Base-by-base conservation (phyloP, 2,113 vertebrate species). In the Hyaena hyaena region DNA sequence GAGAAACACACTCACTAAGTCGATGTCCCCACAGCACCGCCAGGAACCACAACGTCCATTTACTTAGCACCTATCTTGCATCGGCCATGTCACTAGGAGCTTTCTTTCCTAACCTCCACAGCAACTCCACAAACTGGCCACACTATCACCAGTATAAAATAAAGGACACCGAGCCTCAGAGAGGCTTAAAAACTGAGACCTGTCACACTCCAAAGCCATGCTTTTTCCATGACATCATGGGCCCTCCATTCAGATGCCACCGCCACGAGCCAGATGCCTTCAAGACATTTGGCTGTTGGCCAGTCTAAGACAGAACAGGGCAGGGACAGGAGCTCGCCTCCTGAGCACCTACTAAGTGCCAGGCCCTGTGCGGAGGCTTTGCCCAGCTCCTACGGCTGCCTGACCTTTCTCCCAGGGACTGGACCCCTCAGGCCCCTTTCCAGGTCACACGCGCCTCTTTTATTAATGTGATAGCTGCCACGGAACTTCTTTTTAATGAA, bases 241-340 rank as follows among this genome's bases (percentile, higher is more conserved):
- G 90, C 88, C 80, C 79, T 71, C 86, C 98, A 97, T 98, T 98
- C 96, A 97, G 84, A 96, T 55, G 93, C 77, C 66, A 48, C 71
- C 84, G 94, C 97, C 95, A 96, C 95, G 50, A 93, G 95, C 97
- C 97, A 98, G 97, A 98, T 88, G 95, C 97, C 98, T 96, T 43
- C 74, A 55, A 97, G 98, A 97, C 92, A 88, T 96, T 95, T 98
- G 97, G 98, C 97, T 0, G 28, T 79, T 88, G 94, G 95, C 96
- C 98, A 98, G 90, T 88, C 80, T 81, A 80, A 82, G 86, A 61
- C 69, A 68, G 90, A 90, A 65, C 19, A n/a, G 65, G 65, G 76
- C 8, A 43, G 80, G 88, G 79, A 90, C 33, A 31, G 24, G 5
- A 24, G 79, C 77, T 79, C 66, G 39, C 61, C 73, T 91, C 81